A percentile compares a stretch with the other conserved stretches of the same genome.
These are phyloP conservation scores for Lepidothrix coronata DNA, from an alignment of 2,113 vertebrate genomes.

Conservation along the genomic window DNA sequence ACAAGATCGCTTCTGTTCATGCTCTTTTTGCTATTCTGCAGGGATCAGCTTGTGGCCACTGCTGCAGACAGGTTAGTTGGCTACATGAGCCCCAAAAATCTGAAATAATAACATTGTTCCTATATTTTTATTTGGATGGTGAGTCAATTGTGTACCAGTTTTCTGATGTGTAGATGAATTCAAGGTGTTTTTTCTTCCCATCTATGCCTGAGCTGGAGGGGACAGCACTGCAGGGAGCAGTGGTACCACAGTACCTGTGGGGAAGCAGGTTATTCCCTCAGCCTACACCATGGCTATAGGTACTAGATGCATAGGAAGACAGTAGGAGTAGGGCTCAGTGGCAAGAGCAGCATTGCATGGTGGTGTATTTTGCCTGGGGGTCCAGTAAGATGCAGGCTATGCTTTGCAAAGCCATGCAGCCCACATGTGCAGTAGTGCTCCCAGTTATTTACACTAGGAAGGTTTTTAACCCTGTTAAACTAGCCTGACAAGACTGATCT, in stretches of 20 bases:
- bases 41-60: background rate
- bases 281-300: background rate
- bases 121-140: background rate
- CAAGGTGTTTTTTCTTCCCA: background rate
- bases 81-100: background rate
- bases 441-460: background rate
- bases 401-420: background rate
- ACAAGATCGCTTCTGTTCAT: background rate
- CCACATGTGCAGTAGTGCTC: background rate
- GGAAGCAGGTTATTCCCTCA: background rate
- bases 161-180: background rate
- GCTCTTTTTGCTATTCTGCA: background rate
- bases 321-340: background rate
- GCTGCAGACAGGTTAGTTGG: background rate
- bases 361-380: background rate
- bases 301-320: background rate
- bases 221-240: background rate
- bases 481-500: background rate
- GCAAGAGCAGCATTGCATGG: background rate
- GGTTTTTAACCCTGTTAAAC: background rate
- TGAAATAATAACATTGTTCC: background rate
- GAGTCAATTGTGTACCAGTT: background rate
- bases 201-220: background rate
- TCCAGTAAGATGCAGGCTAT: background rate
- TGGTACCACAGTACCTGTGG: background rate